Evolutionary conservation across 1,140 invertebrate genomes (phyloP).

Genomic region (Myzus persicae): DNA sequence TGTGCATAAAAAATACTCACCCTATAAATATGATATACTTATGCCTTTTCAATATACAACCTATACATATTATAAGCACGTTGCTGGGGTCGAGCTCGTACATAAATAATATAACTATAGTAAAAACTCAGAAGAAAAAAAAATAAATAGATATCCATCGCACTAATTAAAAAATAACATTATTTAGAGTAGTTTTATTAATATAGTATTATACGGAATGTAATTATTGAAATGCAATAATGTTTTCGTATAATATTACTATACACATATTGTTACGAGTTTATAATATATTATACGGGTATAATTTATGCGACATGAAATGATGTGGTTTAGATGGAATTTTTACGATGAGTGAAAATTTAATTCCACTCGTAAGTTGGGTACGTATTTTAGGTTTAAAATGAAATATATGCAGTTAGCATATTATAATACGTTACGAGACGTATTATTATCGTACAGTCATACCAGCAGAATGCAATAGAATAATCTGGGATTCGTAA

Average conservation of each 20-base stretch:
- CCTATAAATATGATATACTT: neutral
- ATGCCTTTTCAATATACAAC: neutral
- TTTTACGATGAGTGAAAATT: neutral
- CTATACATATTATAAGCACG: neutral
- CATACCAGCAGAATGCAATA: neutral
- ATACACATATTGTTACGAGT: neutral
- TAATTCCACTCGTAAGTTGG: neutral
- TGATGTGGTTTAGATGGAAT: neutral
- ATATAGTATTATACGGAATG: neutral
- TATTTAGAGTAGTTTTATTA: neutral
- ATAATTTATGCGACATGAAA: conserved; percentile 2
- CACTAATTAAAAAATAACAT: neutral
- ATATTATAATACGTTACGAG: neutral
- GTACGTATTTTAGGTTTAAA: neutral
- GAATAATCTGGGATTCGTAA: neutral
- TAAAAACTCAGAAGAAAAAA: neutral
- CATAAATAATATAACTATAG: neutral
- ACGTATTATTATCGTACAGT: neutral
- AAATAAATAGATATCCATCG: neutral
- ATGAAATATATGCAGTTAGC: neutral
- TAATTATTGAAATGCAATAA: conserved; percentile 11
- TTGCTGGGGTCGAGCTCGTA: too few species aligned
- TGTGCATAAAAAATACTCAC: neutral
- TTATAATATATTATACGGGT: conserved; percentile 1
- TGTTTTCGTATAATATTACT: neutral